Evolutionary conservation across 2,113 vertebrate species (phyloP).

Genomic region (Pseudois nayaur): DNA sequence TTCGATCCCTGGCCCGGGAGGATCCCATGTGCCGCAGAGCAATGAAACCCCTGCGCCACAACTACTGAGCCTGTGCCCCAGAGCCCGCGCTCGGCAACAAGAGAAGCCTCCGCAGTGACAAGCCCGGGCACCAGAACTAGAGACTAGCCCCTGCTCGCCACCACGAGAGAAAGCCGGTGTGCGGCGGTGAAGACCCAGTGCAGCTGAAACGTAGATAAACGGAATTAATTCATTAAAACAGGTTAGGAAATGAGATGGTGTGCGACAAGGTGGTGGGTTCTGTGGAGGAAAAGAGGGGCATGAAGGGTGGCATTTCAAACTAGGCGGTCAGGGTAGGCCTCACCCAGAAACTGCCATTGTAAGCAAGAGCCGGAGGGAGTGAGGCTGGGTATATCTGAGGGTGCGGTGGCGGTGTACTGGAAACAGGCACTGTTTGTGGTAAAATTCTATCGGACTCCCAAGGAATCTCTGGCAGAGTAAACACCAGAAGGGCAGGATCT

Average conservation of each 20-base stretch:
- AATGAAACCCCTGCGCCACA: not conserved
- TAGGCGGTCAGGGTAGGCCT: too few relatives aligned
- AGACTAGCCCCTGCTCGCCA: not conserved
- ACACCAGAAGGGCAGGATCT: not conserved
- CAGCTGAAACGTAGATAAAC: not conserved
- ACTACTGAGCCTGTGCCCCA: not conserved
- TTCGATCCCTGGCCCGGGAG: not conserved
- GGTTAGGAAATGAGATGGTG: not conserved
- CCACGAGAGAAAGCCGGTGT: not conserved
- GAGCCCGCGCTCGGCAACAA: rapidly evolving
- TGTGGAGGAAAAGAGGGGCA: not conserved
- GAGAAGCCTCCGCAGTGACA: not conserved
- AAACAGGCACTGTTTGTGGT: too few relatives aligned
- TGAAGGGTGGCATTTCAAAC: not conserved
- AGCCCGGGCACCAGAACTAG: not conserved
- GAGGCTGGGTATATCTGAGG: rapidly evolving
- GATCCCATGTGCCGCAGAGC: not conserved
- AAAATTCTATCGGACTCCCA: not conserved
- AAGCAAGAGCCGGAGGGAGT: not conserved
- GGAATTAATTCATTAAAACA: not conserved
- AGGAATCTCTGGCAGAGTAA: not conserved
- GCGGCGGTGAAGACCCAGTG: rapidly evolving
- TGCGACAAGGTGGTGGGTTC: not conserved
- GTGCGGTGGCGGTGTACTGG: rapidly evolving
- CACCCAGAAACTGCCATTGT: not conserved